A percentile compares a stretch with the other conserved stretches of the same genome.
These are phyloP conservation scores for Homarus gammarus DNA, from an alignment of 2,888 invertebrate species.

Conservation along the genomic window DNA sequence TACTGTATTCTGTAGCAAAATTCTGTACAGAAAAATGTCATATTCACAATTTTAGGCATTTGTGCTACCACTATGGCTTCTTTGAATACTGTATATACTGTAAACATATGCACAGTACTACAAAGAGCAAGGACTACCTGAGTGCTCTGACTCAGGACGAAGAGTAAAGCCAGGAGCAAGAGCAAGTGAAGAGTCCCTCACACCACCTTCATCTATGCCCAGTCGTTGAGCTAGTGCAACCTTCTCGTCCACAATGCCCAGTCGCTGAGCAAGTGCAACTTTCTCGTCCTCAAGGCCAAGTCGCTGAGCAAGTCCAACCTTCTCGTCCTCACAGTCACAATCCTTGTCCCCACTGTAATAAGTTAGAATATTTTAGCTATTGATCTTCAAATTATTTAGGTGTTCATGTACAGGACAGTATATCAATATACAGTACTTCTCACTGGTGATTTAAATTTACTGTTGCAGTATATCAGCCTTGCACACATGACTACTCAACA, in stretches of 20 bases:
- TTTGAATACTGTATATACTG: too few species aligned
- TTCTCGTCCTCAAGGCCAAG: conserved; percentile 63
- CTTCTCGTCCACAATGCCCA: conserved; percentile 61
- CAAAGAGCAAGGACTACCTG: conserved; percentile 22
- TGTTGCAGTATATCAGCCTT: too few species aligned
- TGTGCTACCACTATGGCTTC: too few species aligned
- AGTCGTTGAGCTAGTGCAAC: conserved; percentile 53
- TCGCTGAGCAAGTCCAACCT: conserved; percentile 56
- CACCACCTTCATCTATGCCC: conserved; percentile 43
- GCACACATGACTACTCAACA: too few species aligned
- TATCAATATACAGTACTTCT: too few species aligned
- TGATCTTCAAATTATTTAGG: neutral
- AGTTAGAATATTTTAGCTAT: neutral
- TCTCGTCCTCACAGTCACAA: conserved; percentile 66
- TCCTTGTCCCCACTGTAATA: conserved; percentile 66
- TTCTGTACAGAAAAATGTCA: too few species aligned
- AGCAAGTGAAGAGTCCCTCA: conserved; percentile 47
- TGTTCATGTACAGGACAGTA: too few species aligned
- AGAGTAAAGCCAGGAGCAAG: conserved; percentile 59
- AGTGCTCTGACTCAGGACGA: conserved; percentile 46
- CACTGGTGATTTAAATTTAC: too few species aligned
- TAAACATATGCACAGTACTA: neutral
- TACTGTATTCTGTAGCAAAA: too few species aligned
- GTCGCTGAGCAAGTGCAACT: conserved; percentile 53
- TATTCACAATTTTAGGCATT: too few species aligned